Base-by-base conservation (phyloP, 2,113 vertebrate species). In the Cephalopholis sonnerati region DNA sequence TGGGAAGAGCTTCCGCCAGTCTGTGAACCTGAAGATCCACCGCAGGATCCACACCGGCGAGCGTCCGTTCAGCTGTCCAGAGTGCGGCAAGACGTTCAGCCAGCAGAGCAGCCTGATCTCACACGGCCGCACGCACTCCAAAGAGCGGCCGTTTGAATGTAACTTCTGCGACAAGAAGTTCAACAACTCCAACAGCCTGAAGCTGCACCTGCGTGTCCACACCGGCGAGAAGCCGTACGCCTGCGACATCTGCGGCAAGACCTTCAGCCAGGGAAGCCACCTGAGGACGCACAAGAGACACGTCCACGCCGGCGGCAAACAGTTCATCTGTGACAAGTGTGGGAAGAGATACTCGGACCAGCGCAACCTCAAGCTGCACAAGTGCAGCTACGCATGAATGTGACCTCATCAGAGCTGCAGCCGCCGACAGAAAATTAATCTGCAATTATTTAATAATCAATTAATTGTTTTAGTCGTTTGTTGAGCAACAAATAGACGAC, bases 191-290 rank as follows among this genome's bases (percentile, higher is more conserved):
- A 95, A 95, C 94, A 94, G 93, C 68, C 92, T 96, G 41, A 96
- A 95, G 90, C 90, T 96, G 63, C 95, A 96, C 74, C 51, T 88
- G 2, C 91, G 94, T 10, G 73, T 93, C 0, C 94, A 95, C 87
- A 95, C 94, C 0, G 95, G 95, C 0, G 95, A 95, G 91, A 94
- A 93, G 44, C 95, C 94, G 0, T 95, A 95, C 57, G 7, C 22
- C 84, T 95, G 95, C 44, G 91, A 95, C 18, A 12, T 88, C 54
- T 96, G 95, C 39, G 93, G 90, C 17, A 93, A 93, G 65, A 77
- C 62, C 50, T 96, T 96, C 88, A 94, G 91, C 79, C 95, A 95
- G 89, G 93, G 93, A 54, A 96, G 94, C 74, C 95, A 96, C 85
- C 93, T 95, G 41, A 74, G 94, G 39, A 95, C 95, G 1, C 95